Evolutionary conservation across 2,888 invertebrate species (phyloP).

Genomic region (Tiliacea citrago): DNA sequence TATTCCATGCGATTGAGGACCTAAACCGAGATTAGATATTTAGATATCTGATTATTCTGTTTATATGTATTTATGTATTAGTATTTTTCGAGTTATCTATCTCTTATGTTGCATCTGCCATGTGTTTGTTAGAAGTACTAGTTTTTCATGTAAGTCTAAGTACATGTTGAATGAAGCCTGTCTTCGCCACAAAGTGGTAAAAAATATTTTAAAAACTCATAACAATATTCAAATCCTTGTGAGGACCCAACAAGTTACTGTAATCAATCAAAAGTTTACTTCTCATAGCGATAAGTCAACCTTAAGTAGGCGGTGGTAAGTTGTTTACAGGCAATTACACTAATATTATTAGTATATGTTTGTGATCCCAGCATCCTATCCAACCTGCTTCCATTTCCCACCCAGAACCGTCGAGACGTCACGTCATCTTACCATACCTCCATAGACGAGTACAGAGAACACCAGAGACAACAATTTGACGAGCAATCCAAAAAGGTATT

Average conservation of each 20-base stretch:
- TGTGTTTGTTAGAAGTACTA: too few relatives aligned
- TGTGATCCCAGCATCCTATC: slow-evolving; percentile 11
- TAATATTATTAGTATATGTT: slow-evolving; percentile 1
- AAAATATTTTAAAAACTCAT: not conserved
- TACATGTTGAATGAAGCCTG: not conserved
- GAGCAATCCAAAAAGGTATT: slow-evolving; percentile 68
- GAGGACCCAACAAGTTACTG: not conserved
- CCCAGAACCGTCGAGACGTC: slow-evolving; percentile 69
- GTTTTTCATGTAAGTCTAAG: too few relatives aligned
- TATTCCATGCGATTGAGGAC: too few relatives aligned
- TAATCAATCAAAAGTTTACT: not conserved
- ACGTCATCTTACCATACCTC: slow-evolving; percentile 72
- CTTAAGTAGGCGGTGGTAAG: not conserved
- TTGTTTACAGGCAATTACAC: not conserved
- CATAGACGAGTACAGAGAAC: slow-evolving; percentile 85
- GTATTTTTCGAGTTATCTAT: too few relatives aligned
- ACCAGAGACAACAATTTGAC: slow-evolving; percentile 79
- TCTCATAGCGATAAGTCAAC: not conserved
- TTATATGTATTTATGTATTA: too few relatives aligned
- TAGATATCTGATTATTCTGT: too few relatives aligned
- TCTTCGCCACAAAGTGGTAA: not conserved
- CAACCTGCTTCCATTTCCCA: slow-evolving; percentile 33
- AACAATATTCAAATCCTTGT: not conserved
- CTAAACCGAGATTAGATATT: too few relatives aligned
- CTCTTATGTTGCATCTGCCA: too few relatives aligned